These are phyloP conservation scores for Protophormia terraenovae DNA, from an alignment of 2,888 invertebrate genomes.

Conservation along the genomic window DNA sequence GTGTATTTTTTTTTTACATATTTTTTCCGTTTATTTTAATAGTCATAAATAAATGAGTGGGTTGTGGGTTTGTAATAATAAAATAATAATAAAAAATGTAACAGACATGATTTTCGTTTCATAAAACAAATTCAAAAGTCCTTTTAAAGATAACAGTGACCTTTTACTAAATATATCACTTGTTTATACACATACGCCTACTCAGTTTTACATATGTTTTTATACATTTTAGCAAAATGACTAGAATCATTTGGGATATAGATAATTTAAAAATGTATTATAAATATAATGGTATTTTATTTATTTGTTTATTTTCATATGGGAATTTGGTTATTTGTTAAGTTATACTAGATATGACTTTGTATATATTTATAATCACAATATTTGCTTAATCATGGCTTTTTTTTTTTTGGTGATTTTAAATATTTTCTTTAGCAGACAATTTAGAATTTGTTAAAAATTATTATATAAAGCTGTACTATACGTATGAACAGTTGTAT, in stretches of 20 bases:
- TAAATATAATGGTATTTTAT: background rate
- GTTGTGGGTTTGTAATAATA: background rate
- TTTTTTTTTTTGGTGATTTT: no score
- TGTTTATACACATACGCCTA: background rate
- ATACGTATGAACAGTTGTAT: no score
- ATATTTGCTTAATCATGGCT: no score
- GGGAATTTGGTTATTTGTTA: background rate
- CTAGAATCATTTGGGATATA: background rate
- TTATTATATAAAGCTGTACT: no score
- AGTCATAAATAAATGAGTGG: background rate
- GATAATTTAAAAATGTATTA: background rate
- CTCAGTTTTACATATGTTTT: background rate
- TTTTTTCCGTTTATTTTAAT: background rate
- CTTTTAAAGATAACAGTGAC: background rate
- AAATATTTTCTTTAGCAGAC: no score
- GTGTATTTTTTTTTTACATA: background rate
- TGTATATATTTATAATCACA: no score
- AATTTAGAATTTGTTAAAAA: no score
- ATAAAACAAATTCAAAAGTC: background rate
- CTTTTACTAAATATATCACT: background rate
- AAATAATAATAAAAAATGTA: background rate
- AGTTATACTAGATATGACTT: no score
- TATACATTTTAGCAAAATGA: background rate
- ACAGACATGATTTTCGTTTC: background rate
- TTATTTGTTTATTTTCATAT: background rate